phyloP scores from a whole-genome alignment of 2,888 invertebrate species.

The Alviniconcha strummeri region DNA sequence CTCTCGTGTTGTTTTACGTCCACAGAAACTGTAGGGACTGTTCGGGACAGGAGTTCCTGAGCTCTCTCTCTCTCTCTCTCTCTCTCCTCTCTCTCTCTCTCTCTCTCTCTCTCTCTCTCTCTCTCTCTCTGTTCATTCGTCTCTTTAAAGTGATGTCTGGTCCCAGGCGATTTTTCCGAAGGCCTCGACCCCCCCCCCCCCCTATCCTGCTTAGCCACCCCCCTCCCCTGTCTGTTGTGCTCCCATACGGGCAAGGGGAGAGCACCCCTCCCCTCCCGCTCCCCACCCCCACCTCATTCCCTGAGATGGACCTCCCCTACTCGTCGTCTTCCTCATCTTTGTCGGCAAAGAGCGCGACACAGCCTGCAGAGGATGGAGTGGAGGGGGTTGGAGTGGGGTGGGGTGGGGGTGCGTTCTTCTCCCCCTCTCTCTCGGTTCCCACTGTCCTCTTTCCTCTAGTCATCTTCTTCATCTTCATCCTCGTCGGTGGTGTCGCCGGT shows the following conservation, averaged over 20 bases:
- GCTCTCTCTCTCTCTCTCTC: background rate
- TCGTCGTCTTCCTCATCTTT: background rate
- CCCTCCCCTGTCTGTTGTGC: background rate
- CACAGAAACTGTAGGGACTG: too few species aligned
- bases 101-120: background rate
- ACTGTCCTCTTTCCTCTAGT: conserved; percentile 26
- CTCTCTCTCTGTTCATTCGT: background rate
- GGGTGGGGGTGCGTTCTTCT: background rate
- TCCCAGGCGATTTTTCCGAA: background rate
- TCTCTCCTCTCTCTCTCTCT: background rate
- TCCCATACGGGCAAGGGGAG: too few species aligned
- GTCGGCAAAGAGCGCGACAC: too few species aligned
- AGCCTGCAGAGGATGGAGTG: too few species aligned
- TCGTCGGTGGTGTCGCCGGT: conserved; percentile 60
- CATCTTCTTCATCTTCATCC: conserved; percentile 58
- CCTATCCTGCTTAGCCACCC: background rate
- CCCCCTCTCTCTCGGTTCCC: background rate
- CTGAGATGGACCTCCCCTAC: background rate
- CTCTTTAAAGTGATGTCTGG: background rate
- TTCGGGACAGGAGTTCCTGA: background rate
- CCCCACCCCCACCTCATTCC: background rate
- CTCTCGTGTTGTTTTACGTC: background rate
- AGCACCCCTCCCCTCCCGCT: background rate
- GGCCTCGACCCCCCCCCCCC: background rate
- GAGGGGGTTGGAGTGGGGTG: too few species aligned